Base-by-base conservation (phyloP, 2,888 invertebrate genomes). In the Axea sp. region DNA sequence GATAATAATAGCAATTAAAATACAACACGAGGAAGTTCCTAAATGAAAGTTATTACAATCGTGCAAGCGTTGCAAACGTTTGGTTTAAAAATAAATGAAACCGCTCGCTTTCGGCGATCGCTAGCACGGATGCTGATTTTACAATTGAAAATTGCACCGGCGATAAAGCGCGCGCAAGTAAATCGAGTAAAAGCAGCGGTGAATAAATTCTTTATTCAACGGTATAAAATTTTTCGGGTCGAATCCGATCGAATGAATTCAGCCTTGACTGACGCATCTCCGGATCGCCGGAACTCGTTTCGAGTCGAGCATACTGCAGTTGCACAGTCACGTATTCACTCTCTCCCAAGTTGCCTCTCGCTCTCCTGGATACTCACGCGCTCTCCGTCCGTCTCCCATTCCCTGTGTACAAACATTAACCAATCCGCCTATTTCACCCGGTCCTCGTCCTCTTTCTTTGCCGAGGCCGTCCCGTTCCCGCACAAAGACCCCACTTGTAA, bases 251-350 rank as follows among this genome's bases (percentile, higher is more conserved):
- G 19, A 33, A 33, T 41, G 59, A 45, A 45, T 60, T 53, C 69
- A 45, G 69, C 53, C 53, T 57, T 49, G 67, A 49, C 47, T 67
- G 57, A 67, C 67, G 60, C 51, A 60, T 59, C 59, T 68, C 7
- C 33, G 51, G 14, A 51, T 65, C 55, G 55, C 64, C 75, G 80
- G 76, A 78, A 78, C 79, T 81, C 76, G 77, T 78, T 73, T 67
- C 39, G 77, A 78, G 77, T 72, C 76, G 78, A 80, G 80, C 76
- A 76, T 78, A 77, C 76, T 77, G 76, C 76, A 80, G 81, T 81
- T 81, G 77, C 78, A 77, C 69, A 80, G 81, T 81, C 83, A 81
- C 82, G 81, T 83, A 78, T 75, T 78, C 53, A 62, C 72, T 69
- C 59, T 47, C 43, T 69, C 47, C 75, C 3, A 2, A 4, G 3